A percentile compares a stretch with the other conserved stretches of the same genome.
phyloP scores from a whole-genome alignment of 1,140 invertebrate species.

The Calosoma granatense region DNA sequence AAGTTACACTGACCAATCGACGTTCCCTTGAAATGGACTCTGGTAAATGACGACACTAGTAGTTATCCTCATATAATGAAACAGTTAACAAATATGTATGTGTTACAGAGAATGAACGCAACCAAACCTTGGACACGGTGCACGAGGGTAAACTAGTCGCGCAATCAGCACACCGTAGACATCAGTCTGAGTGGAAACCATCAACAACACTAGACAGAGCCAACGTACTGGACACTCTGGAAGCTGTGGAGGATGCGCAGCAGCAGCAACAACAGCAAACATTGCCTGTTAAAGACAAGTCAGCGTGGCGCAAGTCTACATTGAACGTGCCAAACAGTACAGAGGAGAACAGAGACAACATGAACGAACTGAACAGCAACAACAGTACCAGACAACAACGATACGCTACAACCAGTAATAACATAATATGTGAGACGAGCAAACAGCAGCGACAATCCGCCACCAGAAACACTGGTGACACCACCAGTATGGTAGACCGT shows the following conservation, averaged over 20 bases:
- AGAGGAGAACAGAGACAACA: conserved; percentile 42
- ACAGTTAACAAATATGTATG: conserved; percentile 13
- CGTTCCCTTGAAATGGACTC: conserved; percentile 72
- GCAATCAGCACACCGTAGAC: conserved; percentile 43
- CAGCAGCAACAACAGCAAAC: no score
- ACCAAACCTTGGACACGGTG: conserved; percentile 54
- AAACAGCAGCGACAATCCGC: conserved; percentile 33
- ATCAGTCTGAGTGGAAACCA: conserved; percentile 70
- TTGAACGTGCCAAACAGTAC: conserved; percentile 50
- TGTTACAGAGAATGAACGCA: conserved; percentile 59
- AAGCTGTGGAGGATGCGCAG: no score
- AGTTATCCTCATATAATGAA: conserved; percentile 10
- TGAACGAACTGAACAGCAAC: conserved; percentile 35
- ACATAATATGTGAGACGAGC: conserved; percentile 16
- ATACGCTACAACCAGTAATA: conserved; percentile 16
- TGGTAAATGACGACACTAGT: conserved; percentile 39
- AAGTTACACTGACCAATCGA: conserved; percentile 53
- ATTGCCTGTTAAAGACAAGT: no score
- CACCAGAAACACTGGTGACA: conserved; percentile 15
- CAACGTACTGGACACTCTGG: conserved; percentile 73
- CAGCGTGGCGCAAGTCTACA: conserved; percentile 63
- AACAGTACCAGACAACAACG: conserved; percentile 34
- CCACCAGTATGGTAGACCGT: conserved; percentile 22
- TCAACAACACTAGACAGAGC: conserved; percentile 64
- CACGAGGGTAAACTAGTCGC: conserved; percentile 50